A percentile compares a stretch with the other conserved stretches of the same genome.
Conservation (phyloP, 2,113 vertebrate genomes). For the Tauraco erythrolophus region DNA sequence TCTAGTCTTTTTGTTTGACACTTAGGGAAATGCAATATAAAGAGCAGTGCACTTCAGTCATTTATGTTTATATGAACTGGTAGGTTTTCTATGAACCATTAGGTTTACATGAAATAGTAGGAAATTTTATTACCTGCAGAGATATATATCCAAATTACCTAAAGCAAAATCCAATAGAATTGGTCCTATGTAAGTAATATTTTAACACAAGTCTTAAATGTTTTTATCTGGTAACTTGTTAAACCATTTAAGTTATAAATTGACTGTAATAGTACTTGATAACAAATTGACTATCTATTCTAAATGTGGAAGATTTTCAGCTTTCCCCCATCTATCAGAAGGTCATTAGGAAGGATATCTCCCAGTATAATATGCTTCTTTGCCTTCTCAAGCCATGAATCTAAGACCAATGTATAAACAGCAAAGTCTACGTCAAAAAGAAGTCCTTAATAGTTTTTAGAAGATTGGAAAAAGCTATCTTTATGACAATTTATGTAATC, state of each 20-base stretch:
- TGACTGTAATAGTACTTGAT: not conserved
- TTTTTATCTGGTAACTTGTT: not conserved
- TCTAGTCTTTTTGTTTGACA: not conserved
- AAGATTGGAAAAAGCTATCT: not conserved
- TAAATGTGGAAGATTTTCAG: not conserved
- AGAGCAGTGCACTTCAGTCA: not conserved
- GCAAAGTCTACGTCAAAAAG: not conserved
- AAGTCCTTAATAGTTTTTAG: not conserved
- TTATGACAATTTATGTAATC: not conserved
- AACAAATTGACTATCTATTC: not conserved
- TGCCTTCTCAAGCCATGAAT: not conserved
- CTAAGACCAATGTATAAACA: not conserved
- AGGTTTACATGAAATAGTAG: not conserved
- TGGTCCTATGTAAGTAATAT: too few species aligned
- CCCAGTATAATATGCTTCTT: not conserved
- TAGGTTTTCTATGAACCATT: not conserved
- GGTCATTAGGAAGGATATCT: not conserved
- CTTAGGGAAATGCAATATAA: not conserved
- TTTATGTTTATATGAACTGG: not conserved
- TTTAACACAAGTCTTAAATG: too few species aligned
- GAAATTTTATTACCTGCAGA: not conserved
- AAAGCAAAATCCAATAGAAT: not conserved
- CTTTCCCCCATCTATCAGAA: not conserved
- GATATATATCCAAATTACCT: not conserved
- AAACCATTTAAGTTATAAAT: not conserved